A percentile compares a stretch with the other conserved stretches of the same genome.
Conservation (phyloP, 2,113 vertebrate species). For the Jaculus jaculus region DNA sequence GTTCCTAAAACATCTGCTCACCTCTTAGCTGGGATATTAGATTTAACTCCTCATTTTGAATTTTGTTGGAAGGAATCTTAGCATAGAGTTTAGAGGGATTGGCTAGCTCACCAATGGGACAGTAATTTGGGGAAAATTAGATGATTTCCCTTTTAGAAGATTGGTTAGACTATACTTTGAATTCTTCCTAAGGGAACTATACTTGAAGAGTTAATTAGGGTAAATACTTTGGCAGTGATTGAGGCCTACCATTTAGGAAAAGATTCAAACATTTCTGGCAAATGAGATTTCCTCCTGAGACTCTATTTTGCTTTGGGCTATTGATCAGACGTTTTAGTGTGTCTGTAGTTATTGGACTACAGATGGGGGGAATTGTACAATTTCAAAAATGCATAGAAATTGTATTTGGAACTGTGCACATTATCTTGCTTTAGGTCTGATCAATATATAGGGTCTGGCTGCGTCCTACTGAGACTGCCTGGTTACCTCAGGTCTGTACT, state of each 20-base stretch:
- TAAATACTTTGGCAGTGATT: conserved; percentile 58
- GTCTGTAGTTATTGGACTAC: conserved; percentile 17
- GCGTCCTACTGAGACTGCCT: background rate
- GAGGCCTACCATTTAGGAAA: conserved; percentile 52
- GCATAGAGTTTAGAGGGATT: conserved; percentile 21
- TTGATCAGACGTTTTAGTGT: conserved; percentile 59
- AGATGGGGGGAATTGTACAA: conserved; percentile 2
- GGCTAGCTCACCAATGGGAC: conserved; percentile 57
- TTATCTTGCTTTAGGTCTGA: background rate
- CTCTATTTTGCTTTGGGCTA: conserved; percentile 55
- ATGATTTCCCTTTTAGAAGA: conserved; percentile 61
- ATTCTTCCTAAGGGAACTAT: conserved; percentile 66
- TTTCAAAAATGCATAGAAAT: conserved; percentile 27
- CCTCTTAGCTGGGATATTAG: conserved; percentile 26
- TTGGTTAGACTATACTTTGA: conserved; percentile 51
- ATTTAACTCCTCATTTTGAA: conserved; percentile 52
- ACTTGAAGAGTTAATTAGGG: conserved; percentile 68
- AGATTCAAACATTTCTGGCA: conserved; percentile 63
- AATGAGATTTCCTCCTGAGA: conserved; percentile 37
- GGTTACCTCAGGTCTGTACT: background rate
- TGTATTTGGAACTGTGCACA: conserved; percentile 5
- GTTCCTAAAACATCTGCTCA: conserved; percentile 48
- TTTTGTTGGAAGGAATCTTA: conserved; percentile 49
- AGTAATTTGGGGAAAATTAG: conserved; percentile 63
- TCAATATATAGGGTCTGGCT: background rate